Conservation (phyloP, 2,113 vertebrate genomes). For the Amblyopsis rosae region DNA sequence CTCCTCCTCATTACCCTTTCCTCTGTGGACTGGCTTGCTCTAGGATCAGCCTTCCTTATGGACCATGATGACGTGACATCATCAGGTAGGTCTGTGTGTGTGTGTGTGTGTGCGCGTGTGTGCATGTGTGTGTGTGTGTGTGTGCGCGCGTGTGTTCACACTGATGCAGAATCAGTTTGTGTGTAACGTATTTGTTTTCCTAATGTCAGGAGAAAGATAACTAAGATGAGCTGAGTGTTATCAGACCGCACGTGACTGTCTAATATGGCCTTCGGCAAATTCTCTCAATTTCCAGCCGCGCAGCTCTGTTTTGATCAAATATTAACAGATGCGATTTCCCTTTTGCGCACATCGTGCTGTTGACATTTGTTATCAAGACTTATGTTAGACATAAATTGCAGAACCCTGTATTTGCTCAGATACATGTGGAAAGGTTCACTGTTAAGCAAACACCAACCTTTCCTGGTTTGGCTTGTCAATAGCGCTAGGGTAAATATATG, state of each 20-base stretch:
- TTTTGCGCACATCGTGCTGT: slow-evolving; percentile 40
- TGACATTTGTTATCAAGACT: slow-evolving; percentile 62
- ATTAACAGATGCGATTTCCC: slow-evolving; percentile 52
- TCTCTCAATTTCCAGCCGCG: slow-evolving; percentile 17
- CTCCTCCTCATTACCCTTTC: slow-evolving; percentile 52
- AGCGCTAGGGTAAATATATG: slow-evolving; percentile 55
- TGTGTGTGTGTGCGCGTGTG: neutral
- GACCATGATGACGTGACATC: slow-evolving; percentile 37
- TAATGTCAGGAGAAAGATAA: neutral
- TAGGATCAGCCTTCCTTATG: slow-evolving; percentile 40
- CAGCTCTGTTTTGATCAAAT: slow-evolving; percentile 39
- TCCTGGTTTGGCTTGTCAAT: slow-evolving; percentile 62
- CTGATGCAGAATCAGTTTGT: neutral
- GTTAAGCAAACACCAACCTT: slow-evolving; percentile 61
- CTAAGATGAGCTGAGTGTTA: neutral
- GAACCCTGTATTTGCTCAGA: slow-evolving; percentile 62
- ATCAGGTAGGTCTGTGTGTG: slow-evolving; percentile 52
- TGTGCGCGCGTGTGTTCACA: neutral
- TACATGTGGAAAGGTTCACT: slow-evolving; percentile 59
- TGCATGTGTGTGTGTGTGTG: neutral
- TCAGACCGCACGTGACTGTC: neutral
- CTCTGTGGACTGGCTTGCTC: slow-evolving; percentile 44
- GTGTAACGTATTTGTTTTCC: neutral
- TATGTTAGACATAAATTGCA: slow-evolving; percentile 67
- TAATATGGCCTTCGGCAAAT: slow-evolving; percentile 5